Evolutionary conservation across 2,113 vertebrate genomes (phyloP).

Genomic region (Plestiodon gilberti): DNA sequence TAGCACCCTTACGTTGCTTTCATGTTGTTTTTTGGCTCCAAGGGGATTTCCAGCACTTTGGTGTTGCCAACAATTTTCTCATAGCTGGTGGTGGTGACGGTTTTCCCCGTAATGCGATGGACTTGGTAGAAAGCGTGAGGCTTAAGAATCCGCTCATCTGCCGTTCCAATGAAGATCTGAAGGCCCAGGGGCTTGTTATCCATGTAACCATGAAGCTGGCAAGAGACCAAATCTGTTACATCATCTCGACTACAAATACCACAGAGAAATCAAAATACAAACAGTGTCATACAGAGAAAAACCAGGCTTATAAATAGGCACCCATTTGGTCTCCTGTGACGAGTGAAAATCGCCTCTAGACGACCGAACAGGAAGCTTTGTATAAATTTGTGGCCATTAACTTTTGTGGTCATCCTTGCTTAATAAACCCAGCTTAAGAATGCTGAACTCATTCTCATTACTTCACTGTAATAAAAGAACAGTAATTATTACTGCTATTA

Average conservation of each 20-base stretch:
- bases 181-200: constrained; percentile 93
- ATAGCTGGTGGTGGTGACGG: constrained; percentile 95
- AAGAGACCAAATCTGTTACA: constrained; percentile 34
- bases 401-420: not conserved
- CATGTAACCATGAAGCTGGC: constrained; percentile 93
- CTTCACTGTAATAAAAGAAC: no score
- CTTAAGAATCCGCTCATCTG: constrained; percentile 95
- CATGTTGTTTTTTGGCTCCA: constrained; percentile 99
- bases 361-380: not conserved
- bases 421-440: not conserved
- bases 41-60: constrained; percentile 94
- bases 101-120: constrained; percentile 97
- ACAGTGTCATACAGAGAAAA: not conserved
- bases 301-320: not conserved
- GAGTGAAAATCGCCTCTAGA: not conserved
- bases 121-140: constrained; percentile 99
- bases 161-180: constrained; percentile 98
- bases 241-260: not conserved
- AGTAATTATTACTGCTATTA: no score
- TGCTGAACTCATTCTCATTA: not conserved
- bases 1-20: constrained; percentile 89
- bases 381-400: not conserved
- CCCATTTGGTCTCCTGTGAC: not conserved
- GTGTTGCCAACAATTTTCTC: constrained; percentile 94
- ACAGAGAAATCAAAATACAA: not conserved